Percentiles rank a stretch among this genome's conserved stretches.
Evolutionary conservation across 2,888 invertebrate genomes (phyloP).

Genomic region (Pseudococcus jackbeardsleyi): DNA sequence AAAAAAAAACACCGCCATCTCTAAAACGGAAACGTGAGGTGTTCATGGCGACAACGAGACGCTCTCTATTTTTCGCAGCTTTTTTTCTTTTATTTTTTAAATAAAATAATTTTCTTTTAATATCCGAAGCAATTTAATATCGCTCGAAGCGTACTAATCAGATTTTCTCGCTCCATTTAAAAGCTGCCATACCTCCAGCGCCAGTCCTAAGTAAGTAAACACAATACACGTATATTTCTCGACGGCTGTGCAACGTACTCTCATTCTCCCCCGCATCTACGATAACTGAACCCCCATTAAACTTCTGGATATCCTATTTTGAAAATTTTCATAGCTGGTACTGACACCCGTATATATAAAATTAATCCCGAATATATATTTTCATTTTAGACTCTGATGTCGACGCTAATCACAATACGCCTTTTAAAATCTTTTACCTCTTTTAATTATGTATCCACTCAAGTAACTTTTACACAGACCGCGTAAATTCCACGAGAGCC

Average conservation of each 20-base stretch:
- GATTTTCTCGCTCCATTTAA: not conserved
- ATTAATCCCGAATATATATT: not conserved
- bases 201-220: not conserved
- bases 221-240: too few species aligned
- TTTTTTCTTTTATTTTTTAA: not conserved
- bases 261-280: not conserved
- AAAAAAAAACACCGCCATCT: not conserved
- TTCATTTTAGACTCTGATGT: not conserved
- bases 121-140: slow-evolving; percentile 33
- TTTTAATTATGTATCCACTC: slow-evolving; percentile 5
- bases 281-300: not conserved
- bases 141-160: not conserved
- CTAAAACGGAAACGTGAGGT: slow-evolving; percentile 24
- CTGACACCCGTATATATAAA: not conserved
- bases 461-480: not conserved
- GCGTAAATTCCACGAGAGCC: not conserved
- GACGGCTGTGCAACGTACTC: not conserved
- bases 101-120: slow-evolving; percentile 15
- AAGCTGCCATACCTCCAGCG: not conserved
- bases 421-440: slow-evolving; percentile 1
- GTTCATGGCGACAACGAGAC: not conserved
- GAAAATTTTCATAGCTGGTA: not conserved
- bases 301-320: not conserved
- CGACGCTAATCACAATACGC: not conserved
- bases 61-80: too few species aligned